These are phyloP conservation scores for Aquatica leii DNA, from an alignment of 2,888 invertebrate species.

Conservation along the genomic window DNA sequence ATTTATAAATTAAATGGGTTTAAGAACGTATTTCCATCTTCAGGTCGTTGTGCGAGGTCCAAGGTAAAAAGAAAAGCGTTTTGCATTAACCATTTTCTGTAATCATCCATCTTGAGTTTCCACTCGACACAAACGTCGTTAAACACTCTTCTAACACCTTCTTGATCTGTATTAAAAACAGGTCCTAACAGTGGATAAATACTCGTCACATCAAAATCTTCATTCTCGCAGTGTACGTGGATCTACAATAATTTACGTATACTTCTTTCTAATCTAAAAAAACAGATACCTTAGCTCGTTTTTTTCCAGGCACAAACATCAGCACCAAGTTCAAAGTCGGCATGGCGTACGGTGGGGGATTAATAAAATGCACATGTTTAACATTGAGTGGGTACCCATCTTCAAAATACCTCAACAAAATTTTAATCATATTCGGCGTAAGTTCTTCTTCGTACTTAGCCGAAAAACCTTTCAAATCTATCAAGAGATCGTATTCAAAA, in stretches of 20 bases:
- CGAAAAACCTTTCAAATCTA: slow-evolving; percentile 4
- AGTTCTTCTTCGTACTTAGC: neutral
- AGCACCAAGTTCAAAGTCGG: neutral
- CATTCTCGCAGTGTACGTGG: neutral
- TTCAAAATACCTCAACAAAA: neutral
- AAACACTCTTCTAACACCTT: neutral
- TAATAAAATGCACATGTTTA: slow-evolving; percentile 1
- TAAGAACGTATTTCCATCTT: neutral
- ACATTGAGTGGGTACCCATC: neutral
- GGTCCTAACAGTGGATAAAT: neutral
- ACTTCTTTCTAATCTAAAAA: neutral
- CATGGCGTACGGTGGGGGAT: slow-evolving; percentile 1
- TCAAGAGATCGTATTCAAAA: neutral
- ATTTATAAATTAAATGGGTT: neutral
- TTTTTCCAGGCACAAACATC: neutral
- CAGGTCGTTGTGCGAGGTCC: neutral
- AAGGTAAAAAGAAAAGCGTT: neutral
- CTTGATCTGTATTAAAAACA: too few relatives aligned
- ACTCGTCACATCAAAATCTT: neutral
- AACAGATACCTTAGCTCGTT: neutral
- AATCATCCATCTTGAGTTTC: neutral
- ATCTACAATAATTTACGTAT: neutral
- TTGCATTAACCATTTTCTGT: neutral
- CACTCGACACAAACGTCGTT: neutral
- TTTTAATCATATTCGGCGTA: neutral